Evolutionary conservation across 1,140 invertebrate genomes (phyloP), one percentile per base, ranked within the genome.

Genomic region (Cheumatopsyche charites): DNA sequence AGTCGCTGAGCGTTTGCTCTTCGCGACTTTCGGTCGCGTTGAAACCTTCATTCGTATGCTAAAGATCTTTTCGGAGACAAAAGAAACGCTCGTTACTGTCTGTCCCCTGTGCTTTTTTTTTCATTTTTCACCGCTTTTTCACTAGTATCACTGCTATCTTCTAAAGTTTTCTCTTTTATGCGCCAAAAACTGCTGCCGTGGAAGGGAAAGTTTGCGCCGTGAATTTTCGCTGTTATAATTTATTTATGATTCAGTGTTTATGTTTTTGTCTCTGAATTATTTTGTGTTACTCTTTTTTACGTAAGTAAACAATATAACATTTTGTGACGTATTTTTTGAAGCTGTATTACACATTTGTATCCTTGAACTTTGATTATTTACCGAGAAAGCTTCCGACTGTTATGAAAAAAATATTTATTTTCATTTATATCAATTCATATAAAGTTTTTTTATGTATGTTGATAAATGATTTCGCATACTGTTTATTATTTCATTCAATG

Each of bases 31-130:
- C 67, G 72, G 70, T 73, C 70, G 62, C 70, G 72, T 71, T 73
- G 12, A 29, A n/a, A 55, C 67, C 72, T 67, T 73, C 72, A 73
- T 73, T 73, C 70, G 72, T 73, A 73, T 73, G 72, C 72, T 71
- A 73, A 73, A 62, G 72, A 73, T 70, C 63, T 49, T 26, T 62
- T 25, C 9, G 45, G 49, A 29, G 62, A 62, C 62, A 55, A 45
- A 43, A 62, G 62, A 68, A 68, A 23, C 62, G 17, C 41, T 15
- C 25, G 29, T 47, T 62, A 21, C 13, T 13, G 26, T 21, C 47
- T 17, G 47, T 52, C 47, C 15, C 19, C 7, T 36, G 12, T 45
- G 29, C 12, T 21, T 52, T 61, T 19, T 61, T 61, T 19, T 21
- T 65, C 36, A 5, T 65, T 65, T 41, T 29, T 65, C 26, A 62